Percentiles rank a stretch among this genome's conserved stretches.
Conservation (phyloP, 1,140 invertebrate genomes). For the Drosophila sucinea region DNA sequence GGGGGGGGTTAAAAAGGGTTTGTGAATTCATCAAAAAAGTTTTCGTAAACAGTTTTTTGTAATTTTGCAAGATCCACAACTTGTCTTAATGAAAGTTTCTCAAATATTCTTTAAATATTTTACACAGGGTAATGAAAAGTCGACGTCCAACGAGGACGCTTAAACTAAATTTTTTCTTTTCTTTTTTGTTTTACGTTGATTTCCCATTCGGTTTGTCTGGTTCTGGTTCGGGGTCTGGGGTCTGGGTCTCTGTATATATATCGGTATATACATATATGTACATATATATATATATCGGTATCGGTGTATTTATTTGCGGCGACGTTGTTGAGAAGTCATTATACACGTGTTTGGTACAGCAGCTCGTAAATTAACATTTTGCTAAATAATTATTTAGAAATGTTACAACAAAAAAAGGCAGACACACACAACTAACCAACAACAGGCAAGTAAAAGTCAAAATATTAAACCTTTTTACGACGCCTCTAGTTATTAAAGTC, state of each 20-base stretch:
- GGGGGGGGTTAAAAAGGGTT: no score
- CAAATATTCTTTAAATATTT: no score
- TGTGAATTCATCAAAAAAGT: no score
- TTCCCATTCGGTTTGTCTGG: conserved; percentile 2
- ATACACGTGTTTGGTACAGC: conserved; percentile 56
- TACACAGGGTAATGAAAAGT: neutral
- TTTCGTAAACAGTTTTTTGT: no score
- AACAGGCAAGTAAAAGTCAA: neutral
- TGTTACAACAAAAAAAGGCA: conserved; percentile 10
- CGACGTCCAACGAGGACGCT: neutral
- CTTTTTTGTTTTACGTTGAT: conserved; percentile 9
- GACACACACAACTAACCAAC: neutral
- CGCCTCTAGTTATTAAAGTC: neutral
- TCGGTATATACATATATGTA: neutral
- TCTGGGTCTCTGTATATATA: conserved; percentile 15
- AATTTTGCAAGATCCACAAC: no score
- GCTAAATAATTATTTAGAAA: conserved; percentile 59
- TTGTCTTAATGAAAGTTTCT: no score
- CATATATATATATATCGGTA: conserved; percentile 11
- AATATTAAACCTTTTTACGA: conserved; percentile 12
- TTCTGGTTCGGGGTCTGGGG: neutral
- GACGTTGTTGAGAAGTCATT: conserved; percentile 43
- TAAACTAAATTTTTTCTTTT: neutral
- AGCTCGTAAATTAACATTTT: conserved; percentile 52
- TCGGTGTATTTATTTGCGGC: conserved; percentile 24